Percentiles rank a stretch among this genome's conserved stretches.
These are phyloP conservation scores for Raillietiella orientalis DNA, from an alignment of 2,888 invertebrate species.

Conservation along the genomic window DNA sequence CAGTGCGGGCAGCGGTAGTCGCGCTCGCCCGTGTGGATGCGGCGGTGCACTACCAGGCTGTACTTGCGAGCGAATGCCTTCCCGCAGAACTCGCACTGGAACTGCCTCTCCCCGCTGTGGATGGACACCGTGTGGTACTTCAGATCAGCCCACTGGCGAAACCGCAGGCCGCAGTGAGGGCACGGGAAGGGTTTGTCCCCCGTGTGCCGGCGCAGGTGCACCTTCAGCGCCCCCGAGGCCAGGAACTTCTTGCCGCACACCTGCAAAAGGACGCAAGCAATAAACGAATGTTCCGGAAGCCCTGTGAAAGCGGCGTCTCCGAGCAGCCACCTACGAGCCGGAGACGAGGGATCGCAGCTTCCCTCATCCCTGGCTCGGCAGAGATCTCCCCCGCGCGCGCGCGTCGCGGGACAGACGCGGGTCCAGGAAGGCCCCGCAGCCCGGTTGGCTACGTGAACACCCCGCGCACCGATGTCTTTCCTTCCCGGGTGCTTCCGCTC, in stretches of 20 bases:
- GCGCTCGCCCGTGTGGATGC: constrained; percentile 55
- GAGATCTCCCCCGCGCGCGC: too few species aligned
- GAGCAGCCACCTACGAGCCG: too few species aligned
- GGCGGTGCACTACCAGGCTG: constrained; percentile 39
- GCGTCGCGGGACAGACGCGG: too few species aligned
- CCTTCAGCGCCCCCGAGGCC: constrained; percentile 43
- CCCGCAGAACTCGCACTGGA: constrained; percentile 59
- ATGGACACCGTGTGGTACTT: constrained; percentile 54
- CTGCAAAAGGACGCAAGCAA: too few species aligned
- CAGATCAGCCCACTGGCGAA: constrained; percentile 60
- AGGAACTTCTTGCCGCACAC: constrained; percentile 54
- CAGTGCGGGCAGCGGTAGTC: constrained; percentile 62
- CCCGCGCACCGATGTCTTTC: too few species aligned
- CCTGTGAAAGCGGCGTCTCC: too few species aligned
- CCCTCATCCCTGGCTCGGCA: too few species aligned
- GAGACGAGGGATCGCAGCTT: too few species aligned
- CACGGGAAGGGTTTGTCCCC: constrained; percentile 60
- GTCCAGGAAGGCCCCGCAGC: too few species aligned
- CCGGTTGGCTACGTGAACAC: too few species aligned
- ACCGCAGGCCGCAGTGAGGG: constrained; percentile 36
- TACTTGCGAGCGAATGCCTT: constrained; percentile 50
- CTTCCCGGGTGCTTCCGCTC: too few species aligned
- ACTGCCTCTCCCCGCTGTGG: constrained; percentile 38
- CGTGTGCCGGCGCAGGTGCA: constrained; percentile 44
- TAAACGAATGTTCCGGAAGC: too few species aligned